Percentiles rank a stretch among this genome's conserved stretches.
phyloP scores from a whole-genome alignment of 2,888 invertebrate genomes.

The Branchellion lobata region DNA sequence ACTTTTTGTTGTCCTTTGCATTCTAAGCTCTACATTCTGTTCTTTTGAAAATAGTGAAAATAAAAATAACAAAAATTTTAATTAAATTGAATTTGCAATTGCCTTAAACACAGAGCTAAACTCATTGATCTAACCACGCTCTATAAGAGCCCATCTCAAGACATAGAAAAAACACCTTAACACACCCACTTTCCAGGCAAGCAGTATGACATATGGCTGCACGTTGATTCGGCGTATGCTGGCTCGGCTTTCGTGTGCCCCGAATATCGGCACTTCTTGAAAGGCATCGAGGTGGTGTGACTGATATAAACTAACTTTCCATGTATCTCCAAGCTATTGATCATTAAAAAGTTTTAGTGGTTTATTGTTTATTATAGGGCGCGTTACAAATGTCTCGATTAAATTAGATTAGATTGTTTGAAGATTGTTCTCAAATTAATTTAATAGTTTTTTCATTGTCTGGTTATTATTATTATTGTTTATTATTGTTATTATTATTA shows the following conservation, averaged over 20 bases:
- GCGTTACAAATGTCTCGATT: not conserved
- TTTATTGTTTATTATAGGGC: too few species aligned
- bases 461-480: not conserved
- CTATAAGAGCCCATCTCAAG: not conserved
- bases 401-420: not conserved
- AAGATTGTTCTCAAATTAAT: not conserved
- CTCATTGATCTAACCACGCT: too few species aligned
- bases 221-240: constrained; percentile 98
- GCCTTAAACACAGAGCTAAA: too few species aligned
- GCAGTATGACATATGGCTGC: constrained; percentile 85
- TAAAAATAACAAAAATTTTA: not conserved
- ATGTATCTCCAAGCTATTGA: too few species aligned
- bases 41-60: too few species aligned
- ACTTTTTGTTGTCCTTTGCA: too few species aligned
- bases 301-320: too few species aligned
- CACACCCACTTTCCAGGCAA: constrained; percentile 62
- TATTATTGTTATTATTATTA: too few species aligned
- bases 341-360: too few species aligned
- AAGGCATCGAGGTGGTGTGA: constrained; percentile 66
- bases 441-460: not conserved
- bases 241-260: constrained; percentile 92
- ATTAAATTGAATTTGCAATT: too few species aligned
- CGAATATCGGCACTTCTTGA: constrained; percentile 86
- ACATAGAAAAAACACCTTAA: not conserved
- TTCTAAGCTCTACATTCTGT: too few species aligned